phyloP scores from a whole-genome alignment of 2,888 invertebrate genomes.

The Lasioglossum malachurum region DNA sequence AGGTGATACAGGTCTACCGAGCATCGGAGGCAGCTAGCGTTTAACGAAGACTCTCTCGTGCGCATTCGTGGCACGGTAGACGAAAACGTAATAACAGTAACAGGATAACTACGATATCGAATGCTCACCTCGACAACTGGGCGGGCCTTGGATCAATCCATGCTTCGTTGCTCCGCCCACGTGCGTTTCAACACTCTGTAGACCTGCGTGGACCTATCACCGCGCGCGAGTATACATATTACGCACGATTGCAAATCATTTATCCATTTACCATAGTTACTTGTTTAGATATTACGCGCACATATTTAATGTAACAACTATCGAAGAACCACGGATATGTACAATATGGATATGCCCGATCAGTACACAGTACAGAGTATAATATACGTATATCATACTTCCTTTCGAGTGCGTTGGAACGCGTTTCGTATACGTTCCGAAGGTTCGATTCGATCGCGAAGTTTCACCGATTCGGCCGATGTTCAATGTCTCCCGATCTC shows the following conservation, averaged over 20 bases:
- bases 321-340: constrained; percentile 75
- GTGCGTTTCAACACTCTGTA: background rate
- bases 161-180: background rate
- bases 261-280: constrained; percentile 24
- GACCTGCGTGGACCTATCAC: constrained; percentile 11
- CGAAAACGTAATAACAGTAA: background rate
- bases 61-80: background rate
- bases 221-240: constrained; percentile 20
- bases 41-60: background rate
- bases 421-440: constrained; percentile 19
- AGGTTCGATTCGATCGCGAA: constrained; percentile 39
- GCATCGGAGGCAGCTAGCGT: background rate
- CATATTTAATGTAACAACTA: constrained; percentile 61
- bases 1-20: background rate
- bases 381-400: background rate
- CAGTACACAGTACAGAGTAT: constrained; percentile 31
- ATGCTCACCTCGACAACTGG: background rate
- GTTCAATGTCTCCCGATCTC: background rate
- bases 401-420: constrained; percentile 18
- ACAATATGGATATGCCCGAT: constrained; percentile 75
- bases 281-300: constrained; percentile 42
- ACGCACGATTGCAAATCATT: constrained; percentile 26
- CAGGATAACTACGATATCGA: background rate
- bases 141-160: background rate
- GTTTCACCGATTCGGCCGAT: constrained; percentile 22